phyloP scores from a whole-genome alignment of 2,113 vertebrate species.

The Syrmaticus mikado region DNA sequence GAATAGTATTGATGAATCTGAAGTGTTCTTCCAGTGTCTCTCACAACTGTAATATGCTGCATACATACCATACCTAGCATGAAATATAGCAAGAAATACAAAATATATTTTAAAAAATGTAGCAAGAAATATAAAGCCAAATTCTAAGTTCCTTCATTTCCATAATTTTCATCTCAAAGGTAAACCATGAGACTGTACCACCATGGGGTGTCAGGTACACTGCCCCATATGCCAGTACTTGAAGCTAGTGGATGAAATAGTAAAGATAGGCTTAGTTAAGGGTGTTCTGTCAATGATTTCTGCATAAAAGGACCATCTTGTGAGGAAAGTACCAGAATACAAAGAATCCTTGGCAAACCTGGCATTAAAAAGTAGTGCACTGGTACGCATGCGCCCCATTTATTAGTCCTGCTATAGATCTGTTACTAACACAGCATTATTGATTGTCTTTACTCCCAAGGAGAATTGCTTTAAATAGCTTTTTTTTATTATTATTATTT shows the following conservation, averaged over 20 bases:
- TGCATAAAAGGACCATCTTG: neutral
- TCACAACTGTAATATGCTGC: accelerated
- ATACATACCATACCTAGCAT: neutral
- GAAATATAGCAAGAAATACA: neutral
- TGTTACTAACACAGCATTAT: neutral
- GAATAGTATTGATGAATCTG: neutral
- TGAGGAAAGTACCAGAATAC: neutral
- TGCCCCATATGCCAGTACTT: neutral
- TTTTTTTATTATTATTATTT: no score
- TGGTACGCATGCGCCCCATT: accelerated
- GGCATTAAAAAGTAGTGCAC: neutral
- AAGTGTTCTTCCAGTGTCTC: neutral
- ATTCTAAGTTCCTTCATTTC: neutral
- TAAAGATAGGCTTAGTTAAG: neutral
- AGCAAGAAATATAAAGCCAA: neutral
- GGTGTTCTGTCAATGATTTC: neutral
- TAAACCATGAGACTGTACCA: neutral
- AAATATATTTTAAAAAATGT: no score
- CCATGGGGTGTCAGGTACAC: neutral
- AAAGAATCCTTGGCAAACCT: neutral
- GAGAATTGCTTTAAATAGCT: neutral
- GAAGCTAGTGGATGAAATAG: neutral
- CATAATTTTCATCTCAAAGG: neutral
- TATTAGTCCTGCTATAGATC: neutral
- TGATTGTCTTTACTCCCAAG: neutral